Conservation (phyloP, 2,888 invertebrate genomes). For the Drosophila aldrichi region DNA sequence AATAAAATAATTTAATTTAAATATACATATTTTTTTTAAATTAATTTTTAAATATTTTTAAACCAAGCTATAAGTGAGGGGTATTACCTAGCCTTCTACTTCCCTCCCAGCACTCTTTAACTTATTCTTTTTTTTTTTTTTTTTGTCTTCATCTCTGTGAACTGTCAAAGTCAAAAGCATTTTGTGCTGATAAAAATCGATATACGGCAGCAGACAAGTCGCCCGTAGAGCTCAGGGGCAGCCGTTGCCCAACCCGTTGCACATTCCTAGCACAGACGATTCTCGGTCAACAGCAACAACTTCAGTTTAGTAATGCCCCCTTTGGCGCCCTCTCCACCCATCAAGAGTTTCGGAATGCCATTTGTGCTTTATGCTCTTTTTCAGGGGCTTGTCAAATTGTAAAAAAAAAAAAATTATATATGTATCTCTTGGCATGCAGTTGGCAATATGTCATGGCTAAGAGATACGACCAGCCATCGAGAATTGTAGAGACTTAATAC, state of each 20-base stretch:
- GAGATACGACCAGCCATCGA: slow-evolving; percentile 29
- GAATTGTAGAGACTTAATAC: slow-evolving; percentile 11
- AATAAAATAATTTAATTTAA: too few relatives aligned
- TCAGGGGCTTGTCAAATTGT: slow-evolving; percentile 70
- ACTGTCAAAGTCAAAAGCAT: slow-evolving; percentile 70
- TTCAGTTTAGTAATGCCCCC: slow-evolving; percentile 17
- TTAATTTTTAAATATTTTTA: too few relatives aligned
- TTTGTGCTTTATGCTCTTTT: slow-evolving; percentile 42
- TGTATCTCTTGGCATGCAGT: slow-evolving; percentile 45
- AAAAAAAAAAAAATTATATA: slow-evolving; percentile 4
- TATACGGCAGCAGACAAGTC: slow-evolving; percentile 60
- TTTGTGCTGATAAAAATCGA: slow-evolving; percentile 72
- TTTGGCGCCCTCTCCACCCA: too few relatives aligned
- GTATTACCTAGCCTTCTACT: neutral
- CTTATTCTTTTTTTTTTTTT: slow-evolving; percentile 3
- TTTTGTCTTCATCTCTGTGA: slow-evolving; percentile 18
- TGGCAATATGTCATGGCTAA: slow-evolving; percentile 48
- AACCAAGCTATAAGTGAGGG: neutral
- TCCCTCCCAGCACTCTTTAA: neutral
- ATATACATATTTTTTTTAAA: too few relatives aligned
- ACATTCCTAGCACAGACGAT: slow-evolving; percentile 45
- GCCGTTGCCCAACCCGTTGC: slow-evolving; percentile 45
- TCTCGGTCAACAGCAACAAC: slow-evolving; percentile 53
- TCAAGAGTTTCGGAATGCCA: slow-evolving; percentile 41
- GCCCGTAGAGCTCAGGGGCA: slow-evolving; percentile 44